Conservation (phyloP, 2,888 invertebrate genomes). For the Orchestes rusci region DNA sequence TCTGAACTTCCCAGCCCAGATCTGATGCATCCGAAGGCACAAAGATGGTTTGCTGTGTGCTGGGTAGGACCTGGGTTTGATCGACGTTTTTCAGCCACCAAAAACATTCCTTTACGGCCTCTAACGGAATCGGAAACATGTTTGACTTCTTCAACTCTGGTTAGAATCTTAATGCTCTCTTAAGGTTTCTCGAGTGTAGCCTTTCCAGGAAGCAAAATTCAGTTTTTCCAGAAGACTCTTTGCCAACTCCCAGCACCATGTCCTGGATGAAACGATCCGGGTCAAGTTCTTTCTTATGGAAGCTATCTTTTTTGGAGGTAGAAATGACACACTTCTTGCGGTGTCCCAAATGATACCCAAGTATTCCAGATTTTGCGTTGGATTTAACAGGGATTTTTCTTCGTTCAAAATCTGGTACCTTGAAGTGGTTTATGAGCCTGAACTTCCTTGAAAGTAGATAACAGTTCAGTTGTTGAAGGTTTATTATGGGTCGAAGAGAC, state of each 20-base stretch:
- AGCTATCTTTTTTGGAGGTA: slow-evolving; percentile 6
- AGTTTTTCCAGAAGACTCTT: slow-evolving; percentile 5
- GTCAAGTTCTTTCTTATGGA: slow-evolving; percentile 8
- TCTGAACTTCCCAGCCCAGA: slow-evolving; percentile 15
- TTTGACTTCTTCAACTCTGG: too few relatives aligned
- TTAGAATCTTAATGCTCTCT: too few relatives aligned
- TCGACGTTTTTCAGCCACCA: too few relatives aligned
- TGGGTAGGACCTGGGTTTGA: too few relatives aligned
- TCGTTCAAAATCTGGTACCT: slow-evolving; percentile 14
- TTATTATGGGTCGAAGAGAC: slow-evolving; percentile 16
- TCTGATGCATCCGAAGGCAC: slow-evolving; percentile 8
- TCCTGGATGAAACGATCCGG: neutral
- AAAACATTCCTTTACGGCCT: too few relatives aligned
- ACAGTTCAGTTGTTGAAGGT: slow-evolving; percentile 17
- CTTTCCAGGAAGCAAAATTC: too few relatives aligned
- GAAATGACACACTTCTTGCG: neutral
- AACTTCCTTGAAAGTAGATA: slow-evolving; percentile 18
- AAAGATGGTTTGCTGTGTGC: too few relatives aligned
- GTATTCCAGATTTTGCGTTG: slow-evolving; percentile 1
- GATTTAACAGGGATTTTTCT: slow-evolving; percentile 5
- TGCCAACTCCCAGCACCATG: slow-evolving; percentile 4
- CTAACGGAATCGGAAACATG: too few relatives aligned
- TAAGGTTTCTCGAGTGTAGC: too few relatives aligned
- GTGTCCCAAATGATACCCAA: slow-evolving; percentile 14
- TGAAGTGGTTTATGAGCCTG: slow-evolving; percentile 12